These are phyloP conservation scores for Myotis daubentonii DNA, from an alignment of 2,797 vertebrate species.

Conservation along the genomic window DNA sequence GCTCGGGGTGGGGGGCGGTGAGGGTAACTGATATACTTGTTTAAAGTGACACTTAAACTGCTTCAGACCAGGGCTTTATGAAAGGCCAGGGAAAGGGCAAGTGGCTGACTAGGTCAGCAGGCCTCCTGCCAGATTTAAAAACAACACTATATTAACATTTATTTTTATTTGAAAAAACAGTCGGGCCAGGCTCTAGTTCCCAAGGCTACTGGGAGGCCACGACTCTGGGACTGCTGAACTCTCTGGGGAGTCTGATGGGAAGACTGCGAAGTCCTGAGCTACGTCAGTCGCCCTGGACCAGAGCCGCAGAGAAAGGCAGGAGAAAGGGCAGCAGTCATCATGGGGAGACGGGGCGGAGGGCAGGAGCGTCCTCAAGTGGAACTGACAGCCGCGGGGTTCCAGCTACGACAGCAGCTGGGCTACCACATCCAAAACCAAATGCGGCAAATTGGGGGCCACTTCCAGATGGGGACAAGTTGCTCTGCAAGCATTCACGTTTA, in stretches of 20 bases:
- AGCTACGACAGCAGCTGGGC: not conserved
- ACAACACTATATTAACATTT: slow-evolving; percentile 14
- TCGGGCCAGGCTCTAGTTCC: not conserved
- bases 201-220: not conserved
- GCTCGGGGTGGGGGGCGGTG: not conserved
- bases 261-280: not conserved
- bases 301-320: not conserved
- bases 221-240: not conserved
- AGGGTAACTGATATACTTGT: not conserved
- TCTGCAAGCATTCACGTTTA: not conserved
- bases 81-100: not conserved
- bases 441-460: not conserved
- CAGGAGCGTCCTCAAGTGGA: not conserved
- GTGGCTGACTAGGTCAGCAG: not conserved
- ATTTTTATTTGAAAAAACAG: slow-evolving; percentile 29
- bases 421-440: not conserved
- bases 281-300: not conserved
- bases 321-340: not conserved
- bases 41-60: not conserved
- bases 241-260: slow-evolving; percentile 53
- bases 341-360: not conserved
- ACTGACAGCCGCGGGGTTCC: not conserved
- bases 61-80: not conserved
- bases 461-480: not conserved
- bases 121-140: not conserved